A percentile compares a stretch with the other conserved stretches of the same genome.
These are phyloP conservation scores for Slavum lentiscoides DNA, from an alignment of 2,888 invertebrate species.

Conservation along the genomic window DNA sequence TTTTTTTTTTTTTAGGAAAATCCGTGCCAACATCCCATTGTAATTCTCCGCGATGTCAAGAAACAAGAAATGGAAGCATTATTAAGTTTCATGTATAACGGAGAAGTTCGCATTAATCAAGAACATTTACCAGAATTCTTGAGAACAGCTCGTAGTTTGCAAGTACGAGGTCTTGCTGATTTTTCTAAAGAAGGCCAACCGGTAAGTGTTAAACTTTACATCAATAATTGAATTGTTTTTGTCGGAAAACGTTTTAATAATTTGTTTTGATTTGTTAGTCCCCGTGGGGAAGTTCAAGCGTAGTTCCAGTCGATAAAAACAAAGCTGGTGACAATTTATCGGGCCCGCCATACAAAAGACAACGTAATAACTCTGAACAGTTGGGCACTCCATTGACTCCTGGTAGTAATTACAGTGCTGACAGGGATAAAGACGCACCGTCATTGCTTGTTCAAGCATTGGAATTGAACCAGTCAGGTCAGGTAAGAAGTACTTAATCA, in stretches of 20 bases:
- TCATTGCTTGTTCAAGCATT: conserved; percentile 48
- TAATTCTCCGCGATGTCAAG: conserved; percentile 74
- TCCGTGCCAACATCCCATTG: conserved; percentile 75
- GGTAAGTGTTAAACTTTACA: not conserved
- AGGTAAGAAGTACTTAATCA: conserved; percentile 4
- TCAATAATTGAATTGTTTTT: not conserved
- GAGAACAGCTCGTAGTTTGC: conserved; percentile 71
- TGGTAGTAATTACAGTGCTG: conserved; percentile 32
- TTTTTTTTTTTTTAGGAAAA: conserved; percentile 64
- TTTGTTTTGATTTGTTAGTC: conserved; percentile 32
- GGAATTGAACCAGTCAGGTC: conserved; percentile 42
- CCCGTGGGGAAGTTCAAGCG: conserved; percentile 52
- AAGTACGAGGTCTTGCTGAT: conserved; percentile 72
- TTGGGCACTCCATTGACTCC: conserved; percentile 38
- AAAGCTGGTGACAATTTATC: conserved; percentile 74
- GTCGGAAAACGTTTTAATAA: conserved; percentile 10
- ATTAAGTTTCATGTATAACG: conserved; percentile 74
- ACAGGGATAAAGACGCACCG: conserved; percentile 49
- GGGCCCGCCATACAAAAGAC: conserved; percentile 46
- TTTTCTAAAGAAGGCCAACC: conserved; percentile 64
- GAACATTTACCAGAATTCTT: conserved; percentile 70
- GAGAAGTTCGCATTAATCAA: conserved; percentile 74
- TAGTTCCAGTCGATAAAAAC: conserved; percentile 60
- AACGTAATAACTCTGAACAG: conserved; percentile 47
- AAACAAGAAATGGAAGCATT: conserved; percentile 69